These are phyloP conservation scores for Balearica regulorum DNA, from an alignment of 2,797 vertebrate species.

Conservation along the genomic window DNA sequence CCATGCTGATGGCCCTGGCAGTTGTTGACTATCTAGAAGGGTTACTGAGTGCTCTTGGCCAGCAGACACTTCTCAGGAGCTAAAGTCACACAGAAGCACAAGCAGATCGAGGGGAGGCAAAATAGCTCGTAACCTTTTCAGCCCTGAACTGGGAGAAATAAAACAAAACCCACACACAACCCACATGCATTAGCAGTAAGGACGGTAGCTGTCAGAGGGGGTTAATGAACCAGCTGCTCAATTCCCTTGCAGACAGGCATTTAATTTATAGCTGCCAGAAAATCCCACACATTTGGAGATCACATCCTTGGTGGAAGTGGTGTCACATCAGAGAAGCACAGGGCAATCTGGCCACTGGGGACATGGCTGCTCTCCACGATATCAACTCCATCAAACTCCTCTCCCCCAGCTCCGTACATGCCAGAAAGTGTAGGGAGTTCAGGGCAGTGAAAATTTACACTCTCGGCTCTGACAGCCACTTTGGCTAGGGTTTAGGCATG, in stretches of 20 bases:
- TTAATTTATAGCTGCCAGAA: neutral
- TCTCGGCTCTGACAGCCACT: neutral
- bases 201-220: neutral
- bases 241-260: neutral
- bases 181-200: neutral
- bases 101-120: neutral
- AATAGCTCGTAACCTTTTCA: neutral
- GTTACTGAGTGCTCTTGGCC: neutral
- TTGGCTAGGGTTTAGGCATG: neutral
- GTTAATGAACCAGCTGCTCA: neutral
- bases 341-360: neutral
- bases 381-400: neutral
- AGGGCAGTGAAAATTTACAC: neutral
- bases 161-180: neutral
- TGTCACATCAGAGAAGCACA: neutral
- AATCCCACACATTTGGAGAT: neutral
- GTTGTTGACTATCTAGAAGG: neutral
- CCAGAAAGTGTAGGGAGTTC: neutral
- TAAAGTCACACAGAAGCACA: neutral
- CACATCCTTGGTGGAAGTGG: neutral
- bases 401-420: neutral
- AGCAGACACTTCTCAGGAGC: neutral
- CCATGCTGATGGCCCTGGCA: too few relatives aligned
- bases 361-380: neutral
- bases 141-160: neutral